These are phyloP conservation scores for Montifringilla adamsi DNA, from an alignment of 2,113 vertebrate species.

Conservation along the genomic window DNA sequence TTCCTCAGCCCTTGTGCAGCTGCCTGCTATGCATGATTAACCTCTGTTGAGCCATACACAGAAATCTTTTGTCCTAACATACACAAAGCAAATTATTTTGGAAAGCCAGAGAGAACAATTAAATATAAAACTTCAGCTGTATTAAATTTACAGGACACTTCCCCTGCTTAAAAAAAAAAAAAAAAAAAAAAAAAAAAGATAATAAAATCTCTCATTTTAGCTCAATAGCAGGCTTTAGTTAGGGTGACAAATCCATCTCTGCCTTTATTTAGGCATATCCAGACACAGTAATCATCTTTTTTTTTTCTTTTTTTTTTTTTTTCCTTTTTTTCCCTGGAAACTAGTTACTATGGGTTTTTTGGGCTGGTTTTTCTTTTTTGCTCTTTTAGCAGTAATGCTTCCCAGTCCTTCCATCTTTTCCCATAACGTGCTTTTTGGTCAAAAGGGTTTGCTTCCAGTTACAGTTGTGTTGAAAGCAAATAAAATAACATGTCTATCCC, in stretches of 20 bases:
- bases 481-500: slow-evolving; percentile 1
- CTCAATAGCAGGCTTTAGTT: slow-evolving; percentile 37
- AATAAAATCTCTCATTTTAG: slow-evolving; percentile 9
- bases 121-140: slow-evolving; percentile 80
- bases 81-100: slow-evolving; percentile 99
- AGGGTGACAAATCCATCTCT: neutral
- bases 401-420: neutral
- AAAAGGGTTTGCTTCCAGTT: slow-evolving; percentile 21
- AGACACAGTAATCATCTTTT: neutral
- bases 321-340: neutral
- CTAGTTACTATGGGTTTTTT: neutral
- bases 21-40: slow-evolving; percentile 88
- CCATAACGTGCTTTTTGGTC: neutral
- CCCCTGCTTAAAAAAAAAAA: neutral
- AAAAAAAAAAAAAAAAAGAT: neutral
- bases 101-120: slow-evolving; percentile 86
- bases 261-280: slow-evolving; percentile 32
- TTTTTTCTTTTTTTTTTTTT: neutral
- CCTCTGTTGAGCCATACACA: slow-evolving; percentile 88
- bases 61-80: slow-evolving; percentile 91
- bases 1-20: slow-evolving; percentile 77
- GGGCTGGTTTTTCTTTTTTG: neutral
- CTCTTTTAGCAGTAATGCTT: neutral
- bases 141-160: slow-evolving; percentile 68
- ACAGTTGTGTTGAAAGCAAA: slow-evolving; percentile 22